Evolutionary conservation across 2,797 vertebrate species (phyloP).

Genomic region (Podarcis siculus): DNA sequence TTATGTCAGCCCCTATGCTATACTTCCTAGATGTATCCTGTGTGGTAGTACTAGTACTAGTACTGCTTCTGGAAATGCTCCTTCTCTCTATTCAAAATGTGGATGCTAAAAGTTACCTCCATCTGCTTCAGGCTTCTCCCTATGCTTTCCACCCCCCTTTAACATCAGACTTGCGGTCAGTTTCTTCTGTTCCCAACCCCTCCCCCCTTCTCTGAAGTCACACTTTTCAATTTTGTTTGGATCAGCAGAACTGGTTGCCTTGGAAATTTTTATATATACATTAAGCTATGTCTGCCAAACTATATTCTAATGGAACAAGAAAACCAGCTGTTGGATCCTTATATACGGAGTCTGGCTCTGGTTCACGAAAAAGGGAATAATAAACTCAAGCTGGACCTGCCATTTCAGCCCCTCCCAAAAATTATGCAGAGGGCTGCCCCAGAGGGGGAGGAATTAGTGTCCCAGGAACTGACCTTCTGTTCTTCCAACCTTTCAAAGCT

Average conservation of each 20-base stretch:
- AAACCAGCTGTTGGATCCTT: conserved; percentile 34
- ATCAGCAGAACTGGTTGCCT: conserved; percentile 37
- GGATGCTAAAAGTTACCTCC: background rate
- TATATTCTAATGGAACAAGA: conserved; percentile 48
- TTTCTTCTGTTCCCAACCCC: conserved; percentile 18
- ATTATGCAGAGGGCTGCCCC: background rate
- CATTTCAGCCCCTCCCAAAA: conserved; percentile 9
- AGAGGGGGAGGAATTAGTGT: background rate
- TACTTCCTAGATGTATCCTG: too few species aligned
- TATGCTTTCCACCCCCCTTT: background rate
- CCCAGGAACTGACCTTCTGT: background rate
- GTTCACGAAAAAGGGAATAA: conserved; percentile 13
- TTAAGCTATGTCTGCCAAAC: background rate
- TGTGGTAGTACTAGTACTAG: rapidly evolving
- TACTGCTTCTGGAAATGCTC: rapidly evolving
- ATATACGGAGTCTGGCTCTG: background rate
- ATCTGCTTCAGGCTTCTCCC: background rate
- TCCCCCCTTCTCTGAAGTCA: conserved; percentile 44
- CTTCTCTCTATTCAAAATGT: background rate
- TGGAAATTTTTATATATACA: conserved; percentile 36
- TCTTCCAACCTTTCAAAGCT: background rate
- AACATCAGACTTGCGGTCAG: conserved; percentile 12
- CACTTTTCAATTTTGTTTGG: conserved; percentile 19
- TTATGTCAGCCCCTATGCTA: too few species aligned
- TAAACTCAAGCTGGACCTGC: background rate